phyloP scores from a whole-genome alignment of 2,888 invertebrate genomes.

The Catocala fraxini region DNA sequence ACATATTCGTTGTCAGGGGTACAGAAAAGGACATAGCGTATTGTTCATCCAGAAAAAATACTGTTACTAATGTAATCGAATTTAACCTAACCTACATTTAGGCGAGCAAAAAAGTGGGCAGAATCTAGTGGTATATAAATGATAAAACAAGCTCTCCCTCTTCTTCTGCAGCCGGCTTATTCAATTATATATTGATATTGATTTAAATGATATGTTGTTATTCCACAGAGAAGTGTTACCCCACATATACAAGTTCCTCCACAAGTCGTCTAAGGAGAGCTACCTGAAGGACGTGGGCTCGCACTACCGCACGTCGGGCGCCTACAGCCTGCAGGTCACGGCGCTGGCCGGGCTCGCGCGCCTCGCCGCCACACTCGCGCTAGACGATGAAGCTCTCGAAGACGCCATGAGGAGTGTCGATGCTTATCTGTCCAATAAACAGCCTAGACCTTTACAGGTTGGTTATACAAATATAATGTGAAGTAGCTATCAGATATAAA shows the following conservation, averaged over 20 bases:
- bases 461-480: constrained; percentile 2
- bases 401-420: constrained; percentile 76
- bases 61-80: no score
- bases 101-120: no score
- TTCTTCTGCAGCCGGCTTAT: no score
- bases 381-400: constrained; percentile 75
- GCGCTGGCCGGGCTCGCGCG: constrained; percentile 81
- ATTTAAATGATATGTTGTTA: no score
- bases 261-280: constrained; percentile 85
- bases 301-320: constrained; percentile 79
- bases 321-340: constrained; percentile 85
- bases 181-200: no score
- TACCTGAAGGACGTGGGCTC: constrained; percentile 86
- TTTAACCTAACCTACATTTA: no score
- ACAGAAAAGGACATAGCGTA: no score
- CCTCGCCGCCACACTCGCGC: constrained; percentile 78
- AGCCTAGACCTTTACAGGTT: constrained; percentile 90
- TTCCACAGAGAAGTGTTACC: constrained; percentile 90
- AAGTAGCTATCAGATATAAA: no score
- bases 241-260: constrained; percentile 86
- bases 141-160: no score
- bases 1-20: no score
- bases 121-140: no score
- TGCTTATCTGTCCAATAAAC: constrained; percentile 87
- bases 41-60: no score